These are phyloP conservation scores for Australoheros scitulus DNA, from an alignment of 2,113 vertebrate species.

Conservation along the genomic window DNA sequence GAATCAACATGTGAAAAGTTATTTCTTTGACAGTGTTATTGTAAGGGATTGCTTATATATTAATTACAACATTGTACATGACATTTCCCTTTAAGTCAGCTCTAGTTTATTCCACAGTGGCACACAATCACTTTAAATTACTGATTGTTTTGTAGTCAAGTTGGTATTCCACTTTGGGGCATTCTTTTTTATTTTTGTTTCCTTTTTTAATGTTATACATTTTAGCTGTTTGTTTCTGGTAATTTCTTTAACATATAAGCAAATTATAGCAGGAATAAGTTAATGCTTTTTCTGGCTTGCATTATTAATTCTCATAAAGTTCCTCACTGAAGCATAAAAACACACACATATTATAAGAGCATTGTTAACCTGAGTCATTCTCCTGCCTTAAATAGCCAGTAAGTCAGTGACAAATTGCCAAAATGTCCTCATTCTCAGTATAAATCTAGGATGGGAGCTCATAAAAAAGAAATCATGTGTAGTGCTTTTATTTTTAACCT, in stretches of 20 bases:
- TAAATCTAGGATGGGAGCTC: not conserved
- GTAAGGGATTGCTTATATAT: not conserved
- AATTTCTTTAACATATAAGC: not conserved
- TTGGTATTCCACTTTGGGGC: conserved; percentile 66
- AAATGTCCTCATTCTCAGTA: not conserved
- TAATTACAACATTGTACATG: not conserved
- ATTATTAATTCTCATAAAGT: not conserved
- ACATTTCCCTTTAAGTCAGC: not conserved
- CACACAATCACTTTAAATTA: conserved; percentile 78
- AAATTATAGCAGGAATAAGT: not conserved
- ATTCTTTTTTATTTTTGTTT: conserved; percentile 38
- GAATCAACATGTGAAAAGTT: not conserved
- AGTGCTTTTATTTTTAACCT: not conserved
- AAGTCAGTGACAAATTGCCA: not conserved
- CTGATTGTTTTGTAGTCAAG: conserved; percentile 38
- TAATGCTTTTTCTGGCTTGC: not conserved
- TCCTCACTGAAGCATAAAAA: not conserved
- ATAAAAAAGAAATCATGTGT: not conserved
- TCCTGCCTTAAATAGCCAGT: not conserved
- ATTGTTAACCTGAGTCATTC: not conserved
- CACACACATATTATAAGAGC: not conserved
- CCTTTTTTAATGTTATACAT: conserved; percentile 11
- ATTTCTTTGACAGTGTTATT: not conserved
- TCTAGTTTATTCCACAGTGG: conserved; percentile 66
- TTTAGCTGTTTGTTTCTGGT: not conserved